Conservation (phyloP, 30 jellyfish, hydroid and myxozoan species). For the Hydractinia echinata region DNA sequence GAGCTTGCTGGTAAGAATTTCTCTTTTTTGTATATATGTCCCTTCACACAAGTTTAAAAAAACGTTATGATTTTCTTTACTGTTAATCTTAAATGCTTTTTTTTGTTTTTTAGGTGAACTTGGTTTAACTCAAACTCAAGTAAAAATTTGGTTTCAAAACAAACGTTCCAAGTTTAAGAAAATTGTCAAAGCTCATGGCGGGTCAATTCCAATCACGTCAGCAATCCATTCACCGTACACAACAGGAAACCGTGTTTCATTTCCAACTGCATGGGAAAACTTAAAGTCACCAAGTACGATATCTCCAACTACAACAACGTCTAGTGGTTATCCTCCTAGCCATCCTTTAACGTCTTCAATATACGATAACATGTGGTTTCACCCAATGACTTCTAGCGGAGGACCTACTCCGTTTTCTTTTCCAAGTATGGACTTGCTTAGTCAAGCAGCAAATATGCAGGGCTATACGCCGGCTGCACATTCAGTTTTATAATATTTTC, state of each 20-base stretch:
- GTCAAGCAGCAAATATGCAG: slow-evolving; percentile 28
- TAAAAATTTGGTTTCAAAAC: slow-evolving; percentile 90
- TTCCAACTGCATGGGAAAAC: slow-evolving; percentile 1
- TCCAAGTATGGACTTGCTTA: slow-evolving; percentile 26
- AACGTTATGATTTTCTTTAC: neutral
- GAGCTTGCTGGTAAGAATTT: slow-evolving; percentile 56
- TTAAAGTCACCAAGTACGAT: neutral
- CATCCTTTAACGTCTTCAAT: slow-evolving; percentile 8
- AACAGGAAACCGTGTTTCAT: neutral
- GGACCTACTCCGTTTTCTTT: neutral
- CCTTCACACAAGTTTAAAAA: neutral
- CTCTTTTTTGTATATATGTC: neutral
- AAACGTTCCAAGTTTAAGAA: slow-evolving; percentile 82
- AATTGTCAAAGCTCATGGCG: slow-evolving; percentile 41
- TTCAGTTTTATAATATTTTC: too few relatives aligned
- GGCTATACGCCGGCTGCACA: slow-evolving; percentile 8
- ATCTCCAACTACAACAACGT: slow-evolving; percentile 8
- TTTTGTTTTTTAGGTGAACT: slow-evolving; percentile 18
- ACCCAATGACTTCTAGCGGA: slow-evolving; percentile 14
- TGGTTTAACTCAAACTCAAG: slow-evolving; percentile 78
- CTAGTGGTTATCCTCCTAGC: neutral
- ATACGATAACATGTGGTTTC: slow-evolving; percentile 22
- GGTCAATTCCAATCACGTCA: neutral
- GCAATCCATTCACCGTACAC: slow-evolving; percentile 14
- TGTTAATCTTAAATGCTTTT: neutral